phyloP scores from a whole-genome alignment of 2,113 vertebrate genomes.

The Rana temporaria region DNA sequence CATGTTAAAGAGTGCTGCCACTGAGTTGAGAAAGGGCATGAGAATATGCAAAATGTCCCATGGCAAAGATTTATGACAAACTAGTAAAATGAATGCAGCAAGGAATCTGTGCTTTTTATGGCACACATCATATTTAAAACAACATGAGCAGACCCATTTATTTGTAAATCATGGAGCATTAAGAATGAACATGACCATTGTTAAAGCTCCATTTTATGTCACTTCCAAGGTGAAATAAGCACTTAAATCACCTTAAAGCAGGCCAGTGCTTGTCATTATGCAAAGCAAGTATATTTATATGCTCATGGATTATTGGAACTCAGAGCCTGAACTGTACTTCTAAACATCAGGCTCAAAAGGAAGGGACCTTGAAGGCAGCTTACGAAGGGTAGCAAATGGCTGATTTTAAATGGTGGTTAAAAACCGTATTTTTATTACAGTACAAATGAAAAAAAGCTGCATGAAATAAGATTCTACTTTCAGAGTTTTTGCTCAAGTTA shows the following conservation, averaged over 20 bases:
- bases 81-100: conserved; percentile 12
- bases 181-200: conserved; percentile 32
- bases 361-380: conserved; percentile 22
- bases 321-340: not conserved
- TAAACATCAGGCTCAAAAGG: not conserved
- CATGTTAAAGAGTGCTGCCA: conserved; percentile 23
- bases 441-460: not conserved
- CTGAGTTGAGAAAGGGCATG: conserved; percentile 29
- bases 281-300: conserved; percentile 44
- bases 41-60: conserved; percentile 37
- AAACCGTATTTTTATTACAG: not conserved
- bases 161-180: conserved; percentile 45
- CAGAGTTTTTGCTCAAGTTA: too few relatives aligned
- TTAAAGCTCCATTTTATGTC: conserved; percentile 47
- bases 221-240: conserved; percentile 53
- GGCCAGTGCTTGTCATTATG: conserved; percentile 42
- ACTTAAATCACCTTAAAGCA: conserved; percentile 38
- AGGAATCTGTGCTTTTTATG: conserved; percentile 44
- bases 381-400: not conserved
- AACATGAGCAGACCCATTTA: conserved; percentile 47
- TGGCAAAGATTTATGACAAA: conserved; percentile 43
- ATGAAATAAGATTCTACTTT: too few relatives aligned
- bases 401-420: not conserved
- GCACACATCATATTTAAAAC: conserved; percentile 51
- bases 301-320: conserved; percentile 26